Evolutionary conservation across 2,888 invertebrate genomes (phyloP), one percentile per base, ranked within the genome.

Genomic region (Glaucopsyche alexis): DNA sequence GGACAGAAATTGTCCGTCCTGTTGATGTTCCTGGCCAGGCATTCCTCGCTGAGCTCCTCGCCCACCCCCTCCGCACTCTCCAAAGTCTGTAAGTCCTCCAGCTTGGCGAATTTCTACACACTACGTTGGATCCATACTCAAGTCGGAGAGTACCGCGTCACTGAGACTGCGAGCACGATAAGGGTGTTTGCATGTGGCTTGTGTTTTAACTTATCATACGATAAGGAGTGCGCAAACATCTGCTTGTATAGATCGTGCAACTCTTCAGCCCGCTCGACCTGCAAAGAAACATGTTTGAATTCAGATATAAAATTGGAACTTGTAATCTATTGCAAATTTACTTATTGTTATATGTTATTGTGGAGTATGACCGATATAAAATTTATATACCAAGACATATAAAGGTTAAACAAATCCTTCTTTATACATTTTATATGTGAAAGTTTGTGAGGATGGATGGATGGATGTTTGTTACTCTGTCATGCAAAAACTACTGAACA

Each of bases 201-300:
- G 90, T 92, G 89, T 90, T 92, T 85, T 83, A 29, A 29, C 90
- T 90, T 93, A 93, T 93, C 92, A 91, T 86, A 84, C 84, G 92
- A 92, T 93, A 93, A 93, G 87, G 86, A 85, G 80, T 83, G 85
- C 83, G 89, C 82, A 92, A 93, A 93, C 92, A 93, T 89, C 86
- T 84, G 85, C 90, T 84, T 82, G 84, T 87, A 85, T 92, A 92
- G 90, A 84, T 86, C 84, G 88, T 85, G 86, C 87, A 85, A 88
- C 90, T 87, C 83, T 81, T 83, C 81, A 80, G 85, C 81, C 81
- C 84, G 81, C 78, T 82, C 80, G 79, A 87, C 86, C 91, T 91
- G 91, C 72, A 88, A 89, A 83, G 79, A 85, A 78, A 87, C 78
- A 81, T 77, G 74, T 80, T 79, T 80, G 80, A 79, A 29, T 29